Evolutionary conservation across 2,888 invertebrate species (phyloP).

Genomic region (Ectobius pallidus): DNA sequence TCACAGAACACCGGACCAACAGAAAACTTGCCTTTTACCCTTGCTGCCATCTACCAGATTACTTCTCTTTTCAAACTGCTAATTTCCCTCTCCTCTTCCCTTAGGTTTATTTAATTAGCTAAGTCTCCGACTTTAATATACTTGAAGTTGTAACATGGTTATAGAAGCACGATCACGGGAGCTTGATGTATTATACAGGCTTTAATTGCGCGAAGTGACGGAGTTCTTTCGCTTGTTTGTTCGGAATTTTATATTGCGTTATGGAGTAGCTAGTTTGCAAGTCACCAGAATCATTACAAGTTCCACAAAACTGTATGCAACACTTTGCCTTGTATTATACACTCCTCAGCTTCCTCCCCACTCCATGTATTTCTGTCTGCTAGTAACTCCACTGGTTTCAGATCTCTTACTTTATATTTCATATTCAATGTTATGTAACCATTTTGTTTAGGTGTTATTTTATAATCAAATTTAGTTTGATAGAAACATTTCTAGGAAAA

Average conservation of each 20-base stretch:
- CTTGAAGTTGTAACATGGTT: background rate
- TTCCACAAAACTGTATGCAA: background rate
- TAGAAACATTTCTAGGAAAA: no score
- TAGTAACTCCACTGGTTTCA: background rate
- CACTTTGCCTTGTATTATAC: no score
- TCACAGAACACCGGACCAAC: slow-evolving; percentile 8
- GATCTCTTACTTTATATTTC: background rate
- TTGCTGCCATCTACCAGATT: slow-evolving; percentile 12
- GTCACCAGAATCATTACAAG: background rate
- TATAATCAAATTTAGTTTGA: no score
- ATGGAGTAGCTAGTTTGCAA: no score
- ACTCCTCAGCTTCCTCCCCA: no score
- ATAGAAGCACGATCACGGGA: background rate
- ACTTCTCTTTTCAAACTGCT: slow-evolving; percentile 17
- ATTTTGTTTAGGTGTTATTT: no score
- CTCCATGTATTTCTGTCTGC: no score
- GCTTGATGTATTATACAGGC: background rate
- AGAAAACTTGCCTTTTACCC: slow-evolving; percentile 22
- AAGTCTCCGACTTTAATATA: slow-evolving; percentile 16
- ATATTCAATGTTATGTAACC: no score
- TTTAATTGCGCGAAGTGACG: background rate
- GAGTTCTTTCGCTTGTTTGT: background rate
- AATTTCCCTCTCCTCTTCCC: slow-evolving; percentile 1
- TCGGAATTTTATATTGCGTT: background rate
- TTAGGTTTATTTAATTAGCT: slow-evolving; percentile 25